Evolutionary conservation across 2,888 invertebrate genomes (phyloP).

Genomic region (Pristionchus entomophagus): DNA sequence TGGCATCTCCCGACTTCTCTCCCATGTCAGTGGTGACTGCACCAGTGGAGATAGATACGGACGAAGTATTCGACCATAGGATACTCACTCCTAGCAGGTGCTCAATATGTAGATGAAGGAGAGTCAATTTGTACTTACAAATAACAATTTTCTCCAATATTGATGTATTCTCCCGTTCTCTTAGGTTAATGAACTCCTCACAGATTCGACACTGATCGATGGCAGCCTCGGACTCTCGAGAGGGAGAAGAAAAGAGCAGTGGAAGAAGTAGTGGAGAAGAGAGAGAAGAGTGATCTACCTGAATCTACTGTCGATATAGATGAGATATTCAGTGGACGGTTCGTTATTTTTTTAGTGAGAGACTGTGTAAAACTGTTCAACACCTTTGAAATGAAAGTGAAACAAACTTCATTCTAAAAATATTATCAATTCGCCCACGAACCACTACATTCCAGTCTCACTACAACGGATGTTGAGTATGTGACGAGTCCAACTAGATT

Average conservation of each 20-base stretch:
- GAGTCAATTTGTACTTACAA: no score
- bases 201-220: slow-evolving; percentile 36
- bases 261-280: neutral
- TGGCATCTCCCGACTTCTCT: neutral
- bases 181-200: neutral
- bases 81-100: slow-evolving; percentile 7
- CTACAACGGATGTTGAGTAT: neutral
- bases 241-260: slow-evolving; percentile 37
- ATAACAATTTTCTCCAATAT: no score
- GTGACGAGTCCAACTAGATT: neutral
- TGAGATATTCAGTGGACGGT: slow-evolving; percentile 41
- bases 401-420: neutral
- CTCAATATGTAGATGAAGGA: no score
- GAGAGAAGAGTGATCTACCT: slow-evolving; percentile 25
- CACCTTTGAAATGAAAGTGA: neutral
- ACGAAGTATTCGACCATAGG: neutral
- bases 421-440: neutral
- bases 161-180: no score
- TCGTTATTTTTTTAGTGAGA: neutral
- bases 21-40: slow-evolving; percentile 7
- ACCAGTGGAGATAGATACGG: slow-evolving; percentile 22
- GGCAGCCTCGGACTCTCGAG: slow-evolving; percentile 44
- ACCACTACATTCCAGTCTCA: neutral
- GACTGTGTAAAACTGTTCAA: neutral
- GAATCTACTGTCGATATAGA: slow-evolving; percentile 30